phyloP scores from a whole-genome alignment of 92 coral and sea anemone species.

The Diadumene lineata region DNA sequence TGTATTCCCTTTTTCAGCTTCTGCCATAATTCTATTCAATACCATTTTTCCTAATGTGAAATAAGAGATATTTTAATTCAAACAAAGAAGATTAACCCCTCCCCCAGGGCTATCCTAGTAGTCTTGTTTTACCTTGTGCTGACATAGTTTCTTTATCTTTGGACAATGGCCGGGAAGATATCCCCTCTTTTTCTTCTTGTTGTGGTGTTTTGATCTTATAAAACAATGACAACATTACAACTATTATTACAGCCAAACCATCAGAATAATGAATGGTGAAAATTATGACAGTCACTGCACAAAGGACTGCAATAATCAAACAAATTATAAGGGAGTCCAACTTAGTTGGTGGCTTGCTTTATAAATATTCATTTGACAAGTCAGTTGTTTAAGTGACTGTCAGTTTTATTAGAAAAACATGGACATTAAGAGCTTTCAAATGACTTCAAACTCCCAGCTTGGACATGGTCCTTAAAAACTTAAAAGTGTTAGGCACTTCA shows the following conservation, averaged over 20 bases:
- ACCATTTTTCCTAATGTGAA: conserved; percentile 19
- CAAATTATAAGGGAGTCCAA: too few species aligned
- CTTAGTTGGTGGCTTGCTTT: too few species aligned
- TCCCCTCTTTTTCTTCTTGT: background rate
- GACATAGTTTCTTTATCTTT: conserved; percentile 16
- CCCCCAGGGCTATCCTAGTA: background rate
- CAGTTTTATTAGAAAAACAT: too few species aligned
- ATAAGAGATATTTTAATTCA: too few species aligned
- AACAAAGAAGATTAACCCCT: too few species aligned
- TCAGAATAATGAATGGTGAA: background rate
- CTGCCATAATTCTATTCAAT: conserved; percentile 21
- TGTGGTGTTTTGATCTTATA: background rate
- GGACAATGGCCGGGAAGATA: conserved; percentile 1
- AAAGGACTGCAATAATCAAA: background rate
- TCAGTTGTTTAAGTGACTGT: too few species aligned
- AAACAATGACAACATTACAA: background rate
- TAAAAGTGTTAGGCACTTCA: too few species aligned
- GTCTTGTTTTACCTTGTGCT: conserved; percentile 25
- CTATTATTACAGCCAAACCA: background rate
- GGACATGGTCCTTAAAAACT: too few species aligned
- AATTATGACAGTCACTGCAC: background rate
- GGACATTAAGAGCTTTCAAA: too few species aligned
- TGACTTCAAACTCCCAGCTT: too few species aligned
- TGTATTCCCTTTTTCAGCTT: conserved; percentile 14
- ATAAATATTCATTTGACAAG: too few species aligned